Conservation (phyloP, 2,888 invertebrate species). For the Mythimna pallens region DNA sequence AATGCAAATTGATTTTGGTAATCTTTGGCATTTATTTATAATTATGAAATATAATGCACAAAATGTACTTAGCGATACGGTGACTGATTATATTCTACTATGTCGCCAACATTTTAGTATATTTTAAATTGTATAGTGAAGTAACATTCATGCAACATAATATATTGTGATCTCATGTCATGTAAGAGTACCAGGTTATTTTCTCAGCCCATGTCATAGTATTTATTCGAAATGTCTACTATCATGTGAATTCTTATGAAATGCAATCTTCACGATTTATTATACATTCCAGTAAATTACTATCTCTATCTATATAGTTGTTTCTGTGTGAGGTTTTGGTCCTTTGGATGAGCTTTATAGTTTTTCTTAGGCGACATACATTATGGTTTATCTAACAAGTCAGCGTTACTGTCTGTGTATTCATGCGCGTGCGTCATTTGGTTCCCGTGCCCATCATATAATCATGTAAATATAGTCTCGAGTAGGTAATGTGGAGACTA, state of each 20-base stretch:
- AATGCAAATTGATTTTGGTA: conserved; percentile 80
- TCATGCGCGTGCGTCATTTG: conserved; percentile 79
- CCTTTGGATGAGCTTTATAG: conserved; percentile 85
- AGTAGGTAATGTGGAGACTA: conserved; percentile 73
- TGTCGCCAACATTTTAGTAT: conserved; percentile 77
- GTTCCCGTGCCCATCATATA: conserved; percentile 78
- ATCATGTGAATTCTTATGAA: conserved; percentile 76
- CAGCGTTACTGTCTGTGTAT: conserved; percentile 82
- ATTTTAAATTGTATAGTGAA: conserved; percentile 76
- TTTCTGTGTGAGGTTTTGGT: conserved; percentile 84
- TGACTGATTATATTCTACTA: conserved; percentile 73
- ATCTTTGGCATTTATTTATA: conserved; percentile 85
- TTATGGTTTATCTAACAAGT: conserved; percentile 77
- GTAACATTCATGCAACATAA: conserved; percentile 77
- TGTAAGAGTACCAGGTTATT: conserved; percentile 78
- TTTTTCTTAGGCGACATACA: conserved; percentile 82
- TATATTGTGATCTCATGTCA: conserved; percentile 85
- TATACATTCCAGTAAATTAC: conserved; percentile 86
- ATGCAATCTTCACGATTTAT: conserved; percentile 75
- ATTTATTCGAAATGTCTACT: conserved; percentile 73
- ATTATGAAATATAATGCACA: conserved; percentile 83
- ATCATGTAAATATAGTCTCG: conserved; percentile 83
- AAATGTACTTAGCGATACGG: conserved; percentile 88
- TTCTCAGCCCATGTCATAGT: conserved; percentile 73
- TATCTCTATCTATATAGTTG: conserved; percentile 78